Conservation (phyloP, 2,888 invertebrate genomes). For the Sepiola atlantica region DNA sequence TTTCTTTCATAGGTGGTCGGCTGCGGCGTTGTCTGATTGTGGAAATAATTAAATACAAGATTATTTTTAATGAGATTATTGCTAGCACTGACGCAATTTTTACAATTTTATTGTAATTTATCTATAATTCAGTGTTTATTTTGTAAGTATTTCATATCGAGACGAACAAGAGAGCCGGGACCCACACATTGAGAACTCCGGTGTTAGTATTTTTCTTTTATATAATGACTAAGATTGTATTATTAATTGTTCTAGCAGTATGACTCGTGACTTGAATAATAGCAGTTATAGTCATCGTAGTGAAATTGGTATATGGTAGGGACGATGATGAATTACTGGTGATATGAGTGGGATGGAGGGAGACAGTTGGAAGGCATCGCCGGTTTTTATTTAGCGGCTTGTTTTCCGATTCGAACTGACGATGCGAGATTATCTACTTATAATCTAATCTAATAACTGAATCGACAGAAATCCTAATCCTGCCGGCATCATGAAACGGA, state of each 20-base stretch:
- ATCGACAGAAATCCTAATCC: constrained; percentile 21
- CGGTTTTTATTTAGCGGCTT: neutral
- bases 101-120: no score
- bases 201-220: no score
- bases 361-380: neutral
- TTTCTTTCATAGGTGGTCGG: no score
- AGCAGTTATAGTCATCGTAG: neutral
- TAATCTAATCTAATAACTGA: neutral
- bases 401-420: neutral
- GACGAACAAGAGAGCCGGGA: no score
- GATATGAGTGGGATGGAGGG: neutral
- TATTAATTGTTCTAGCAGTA: neutral
- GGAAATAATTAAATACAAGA: no score
- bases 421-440: constrained; percentile 32
- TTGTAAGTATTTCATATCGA: no score
- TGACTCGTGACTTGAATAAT: neutral
- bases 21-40: no score
- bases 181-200: no score
- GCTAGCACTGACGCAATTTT: no score
- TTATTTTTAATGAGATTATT: no score
- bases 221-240: neutral
- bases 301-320: neutral
- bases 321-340: neutral
- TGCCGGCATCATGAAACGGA: neutral
- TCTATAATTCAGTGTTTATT: no score